Evolutionary conservation across 2,888 invertebrate species (phyloP), one percentile per base, ranked within the genome.

Genomic region (Amphimallon solstitiale): DNA sequence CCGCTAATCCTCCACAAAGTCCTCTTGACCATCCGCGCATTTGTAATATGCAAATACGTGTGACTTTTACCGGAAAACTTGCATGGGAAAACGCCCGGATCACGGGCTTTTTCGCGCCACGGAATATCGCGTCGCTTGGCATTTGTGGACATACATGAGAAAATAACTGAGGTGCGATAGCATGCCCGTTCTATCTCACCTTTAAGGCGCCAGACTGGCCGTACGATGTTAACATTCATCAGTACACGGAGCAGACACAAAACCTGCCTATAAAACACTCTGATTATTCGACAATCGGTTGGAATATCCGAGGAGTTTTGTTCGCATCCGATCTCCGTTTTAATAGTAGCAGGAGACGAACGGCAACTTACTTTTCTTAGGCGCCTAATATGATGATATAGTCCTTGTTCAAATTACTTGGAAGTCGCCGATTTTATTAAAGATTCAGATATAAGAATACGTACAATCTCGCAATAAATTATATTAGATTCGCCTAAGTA

Each of bases 201-300:
- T 78, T 70, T 72, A 73, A 76, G 79, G 80, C 79, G 79, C 79
- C 80, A 77, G 77, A 76, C 76, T 76, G 78, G n/a, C 74, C 78
- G 77, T 78, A 75, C 75, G 74, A 68, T 75, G 73, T 77, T 74
- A 70, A 76, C 77, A 77, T 78, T 76, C 77, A 78, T 77, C 77
- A 73, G 71, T 71, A 71, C 76, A 75, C 45, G n/a, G 17, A 19
- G 17, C 15, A 45, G 45, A 45, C 45, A 45, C 19, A 17, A 45
- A 45, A 77, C 76, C 76, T 76, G 77, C 77, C 78, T 74, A 76
- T 74, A 75, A 60, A 74, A 73, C 76, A 75, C 77, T 75, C 77
- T 74, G 75, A 78, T 75, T 78, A 78, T 78, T 77, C 77, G 59
- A 66, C 68, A 71, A 72, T 70, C 66, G 6, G 29, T 29, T 5